Evolutionary conservation across 2,113 vertebrate species (phyloP), one percentile per base, ranked within the genome.

Genomic region (Prinia subflava): DNA sequence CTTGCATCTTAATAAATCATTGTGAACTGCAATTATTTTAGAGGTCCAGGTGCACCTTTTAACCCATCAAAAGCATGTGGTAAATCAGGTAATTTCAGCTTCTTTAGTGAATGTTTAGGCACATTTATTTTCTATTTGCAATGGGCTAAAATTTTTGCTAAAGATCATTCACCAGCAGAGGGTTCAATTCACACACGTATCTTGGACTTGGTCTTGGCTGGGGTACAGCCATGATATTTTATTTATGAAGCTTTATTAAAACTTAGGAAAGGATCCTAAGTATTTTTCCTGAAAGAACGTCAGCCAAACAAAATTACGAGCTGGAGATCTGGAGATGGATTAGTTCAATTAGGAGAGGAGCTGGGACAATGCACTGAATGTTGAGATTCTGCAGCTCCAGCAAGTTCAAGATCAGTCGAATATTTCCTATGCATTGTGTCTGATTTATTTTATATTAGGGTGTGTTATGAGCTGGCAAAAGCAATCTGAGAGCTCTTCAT

Each of bases 81-180:
- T 49, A 65, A 74, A 90, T 10, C 10, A 33, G 7, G 7, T 50
- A 24, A 57, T 49, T 83, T 53, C 16, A 83, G 20, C 17, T 56
- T 37, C 82, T 90, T 85, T 44, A 49, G 25, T 11, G 39, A 10
- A 50, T 18, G 20, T 31, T 91, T 68, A 59, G 65, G 31, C n/a
- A 71, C 68, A 52, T 70, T 88, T 76, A 35, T 60, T 88, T 76
- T 35, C 4, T 23, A 35, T 50, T 88, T 81, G 23, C n/a, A 64
- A 53, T 5, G 33, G 86, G 65, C 37, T 94, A 52, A 83, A 63
- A 4, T 24, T 35, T 83, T 81, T 70, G 55, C 25, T 93, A 11
- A 64, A 90, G 84, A 83, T 81, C 73, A 52, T 88, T 91, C 91
- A 86, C 91, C 91, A 93, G 67, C 87, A 90, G 91, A 95, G 91